Percentiles rank a stretch among this genome's conserved stretches.
phyloP scores from a whole-genome alignment of 2,113 vertebrate genomes.

The Mastomys natalensis region DNA sequence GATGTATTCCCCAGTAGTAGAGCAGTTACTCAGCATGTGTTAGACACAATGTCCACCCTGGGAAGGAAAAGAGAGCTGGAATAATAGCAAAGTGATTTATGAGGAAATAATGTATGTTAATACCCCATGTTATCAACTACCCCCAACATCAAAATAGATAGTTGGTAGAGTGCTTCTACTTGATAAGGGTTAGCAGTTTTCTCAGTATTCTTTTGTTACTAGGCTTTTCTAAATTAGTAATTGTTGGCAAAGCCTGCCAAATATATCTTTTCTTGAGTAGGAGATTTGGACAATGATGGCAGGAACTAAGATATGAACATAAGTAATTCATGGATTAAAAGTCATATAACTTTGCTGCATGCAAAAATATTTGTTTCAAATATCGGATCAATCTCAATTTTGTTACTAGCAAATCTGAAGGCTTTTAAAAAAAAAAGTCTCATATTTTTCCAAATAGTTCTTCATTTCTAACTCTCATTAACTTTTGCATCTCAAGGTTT shows the following conservation, averaged over 20 bases:
- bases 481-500: slow-evolving; percentile 32
- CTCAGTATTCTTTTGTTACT: neutral
- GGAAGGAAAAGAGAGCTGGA: neutral
- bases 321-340: neutral
- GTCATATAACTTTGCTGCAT: neutral
- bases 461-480: neutral
- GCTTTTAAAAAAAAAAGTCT: neutral
- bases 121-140: neutral
- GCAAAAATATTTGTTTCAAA: neutral
- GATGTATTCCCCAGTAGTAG: neutral
- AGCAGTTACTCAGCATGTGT: neutral
- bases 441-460: neutral
- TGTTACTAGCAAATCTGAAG: neutral
- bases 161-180: neutral
- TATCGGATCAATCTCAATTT: neutral
- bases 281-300: neutral
- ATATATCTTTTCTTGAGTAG: neutral
- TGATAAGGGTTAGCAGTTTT: neutral
- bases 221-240: neutral
- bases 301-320: neutral
- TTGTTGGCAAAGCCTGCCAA: neutral
- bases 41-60: neutral
- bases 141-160: neutral
- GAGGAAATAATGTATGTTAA: neutral
- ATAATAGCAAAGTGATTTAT: neutral